Base-by-base conservation (phyloP, 2,888 invertebrate genomes). In the Lithosia quadra region DNA sequence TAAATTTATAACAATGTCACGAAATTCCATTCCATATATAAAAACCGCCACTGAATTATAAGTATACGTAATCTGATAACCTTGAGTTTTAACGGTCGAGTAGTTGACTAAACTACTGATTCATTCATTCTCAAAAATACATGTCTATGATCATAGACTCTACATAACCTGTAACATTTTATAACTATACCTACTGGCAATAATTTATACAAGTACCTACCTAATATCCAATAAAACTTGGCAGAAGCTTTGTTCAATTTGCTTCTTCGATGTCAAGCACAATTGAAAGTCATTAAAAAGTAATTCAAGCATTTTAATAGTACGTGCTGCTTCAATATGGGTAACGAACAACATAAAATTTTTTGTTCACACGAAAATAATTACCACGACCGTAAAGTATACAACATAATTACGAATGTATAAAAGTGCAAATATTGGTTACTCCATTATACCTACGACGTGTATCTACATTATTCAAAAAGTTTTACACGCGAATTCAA, bases 321-420 rank as follows among this genome's bases (percentile, higher is more conserved):
- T 70, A 71, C 66, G 43, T 59, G 68, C 73, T 72, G 75, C 75
- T 77, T 72, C 69, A 74, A 68, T 68, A 43, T 78, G n/a, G n/a
- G n/a, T n/a, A 71, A 79, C 73, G 67, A 72, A 67, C 24, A 61
- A 60, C 70, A 70, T 77, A 64, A 67, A 61, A 71, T 65, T 4
- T 69, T 76, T 78, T 71, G 74, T 81, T 86, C 84, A 81, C 83
- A 84, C 81, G 83, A 82, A 85, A 83, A 83, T 84, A 82, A 85
- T 84, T 80, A 83, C 71, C 61, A 53, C 58, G 56, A 71, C 43
- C 56, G 65, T 71, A 61, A 53, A 55, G 67, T 76, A 71, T 55
- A 49, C 60, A 56, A 70, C 68, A 68, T 71, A 74, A 74, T 77
- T 74, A 80, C 58, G 67, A 69, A 62, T 49, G 9, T 68, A 65